Base-by-base conservation (phyloP, 2,888 invertebrate species). In the Drosophila nr. perissopoda region DNA sequence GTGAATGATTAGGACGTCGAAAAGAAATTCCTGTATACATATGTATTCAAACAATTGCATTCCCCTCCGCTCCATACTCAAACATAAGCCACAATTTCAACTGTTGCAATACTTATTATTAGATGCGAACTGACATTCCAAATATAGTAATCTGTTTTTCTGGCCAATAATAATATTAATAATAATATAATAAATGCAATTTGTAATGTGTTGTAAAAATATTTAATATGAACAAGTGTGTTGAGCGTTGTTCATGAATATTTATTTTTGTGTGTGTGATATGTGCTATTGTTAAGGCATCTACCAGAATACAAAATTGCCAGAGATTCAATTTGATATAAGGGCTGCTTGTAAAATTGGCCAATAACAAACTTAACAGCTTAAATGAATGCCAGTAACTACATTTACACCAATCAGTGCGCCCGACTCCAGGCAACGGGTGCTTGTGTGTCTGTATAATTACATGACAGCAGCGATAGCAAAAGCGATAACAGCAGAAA, bases 391-490 rank as follows among this genome's bases (percentile, higher is more conserved):
- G 21, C 34, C 57, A 27, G 46, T 49, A 79, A 67, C 73, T 67
- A 54, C 46, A 69, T 68, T 57, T 70, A 79, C 70, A 76, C 62
- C 76, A 75, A 70, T 84, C 76, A 79, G 65, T 58, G 58, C 49
- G 62, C 48, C 59, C n/a, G 56, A 62, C 59, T 70, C 56, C 53
- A 53, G 68, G 63, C 65, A 64, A 42, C 46, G 51, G 49, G 69
- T 67, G 76, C 77, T 70, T 86, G 34, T 82, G 61, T 68, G 72
- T 74, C 80, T 82, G 70, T 83, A 73, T 81, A 84, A 84, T 84
- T 89, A 83, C 79, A 82, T 79, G 82, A 76, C 81, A 83, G 76
- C 81, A 83, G 63, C 82, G 80, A 67, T 75, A 82, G 57, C 68
- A 70, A 52, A n/a, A 65, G n/a, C 54, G 27, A 48, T 10, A 62